Evolutionary conservation across 2,113 vertebrate species (phyloP).

Genomic region (Pelmatolapia mariae): DNA sequence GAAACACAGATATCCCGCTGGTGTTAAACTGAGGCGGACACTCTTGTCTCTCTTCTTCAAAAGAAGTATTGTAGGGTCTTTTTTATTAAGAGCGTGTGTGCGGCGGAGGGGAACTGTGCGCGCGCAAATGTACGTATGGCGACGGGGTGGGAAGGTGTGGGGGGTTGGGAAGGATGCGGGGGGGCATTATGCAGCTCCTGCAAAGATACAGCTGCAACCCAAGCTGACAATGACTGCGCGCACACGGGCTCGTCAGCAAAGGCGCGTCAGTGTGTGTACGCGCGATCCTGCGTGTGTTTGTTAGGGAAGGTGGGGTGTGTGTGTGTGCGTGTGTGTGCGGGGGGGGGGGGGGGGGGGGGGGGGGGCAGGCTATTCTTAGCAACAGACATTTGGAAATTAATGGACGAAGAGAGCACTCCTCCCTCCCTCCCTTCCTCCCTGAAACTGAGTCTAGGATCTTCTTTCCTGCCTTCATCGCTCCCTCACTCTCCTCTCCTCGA

Average conservation of each 20-base stretch:
- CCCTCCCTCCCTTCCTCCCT: slow-evolving; percentile 12
- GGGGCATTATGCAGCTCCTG: slow-evolving; percentile 26
- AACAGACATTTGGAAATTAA: slow-evolving; percentile 74
- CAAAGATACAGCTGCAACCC: slow-evolving; percentile 49
- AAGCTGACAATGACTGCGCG: slow-evolving; percentile 44
- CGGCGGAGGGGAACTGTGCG: not conserved
- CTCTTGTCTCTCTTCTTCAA: not conserved
- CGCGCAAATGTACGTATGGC: not conserved
- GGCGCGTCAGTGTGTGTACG: slow-evolving; percentile 10
- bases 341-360: not conserved
- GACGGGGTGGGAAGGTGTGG: not conserved
- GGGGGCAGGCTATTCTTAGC: slow-evolving; percentile 66
- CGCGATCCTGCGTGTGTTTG: slow-evolving; percentile 27
- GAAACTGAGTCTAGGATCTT: slow-evolving; percentile 36
- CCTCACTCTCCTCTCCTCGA: not conserved
- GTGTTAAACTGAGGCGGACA: not conserved
- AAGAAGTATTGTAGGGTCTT: not conserved
- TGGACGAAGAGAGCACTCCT: slow-evolving; percentile 60
- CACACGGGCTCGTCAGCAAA: slow-evolving; percentile 7
- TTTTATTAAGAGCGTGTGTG: not conserved
- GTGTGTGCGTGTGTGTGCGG: no score
- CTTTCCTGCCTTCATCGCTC: not conserved
- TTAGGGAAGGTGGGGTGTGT: slow-evolving; percentile 30
- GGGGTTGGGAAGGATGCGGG: no score
- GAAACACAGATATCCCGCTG: not conserved